Base-by-base conservation (phyloP, 2,113 vertebrate genomes). In the Xenus cinereus region DNA sequence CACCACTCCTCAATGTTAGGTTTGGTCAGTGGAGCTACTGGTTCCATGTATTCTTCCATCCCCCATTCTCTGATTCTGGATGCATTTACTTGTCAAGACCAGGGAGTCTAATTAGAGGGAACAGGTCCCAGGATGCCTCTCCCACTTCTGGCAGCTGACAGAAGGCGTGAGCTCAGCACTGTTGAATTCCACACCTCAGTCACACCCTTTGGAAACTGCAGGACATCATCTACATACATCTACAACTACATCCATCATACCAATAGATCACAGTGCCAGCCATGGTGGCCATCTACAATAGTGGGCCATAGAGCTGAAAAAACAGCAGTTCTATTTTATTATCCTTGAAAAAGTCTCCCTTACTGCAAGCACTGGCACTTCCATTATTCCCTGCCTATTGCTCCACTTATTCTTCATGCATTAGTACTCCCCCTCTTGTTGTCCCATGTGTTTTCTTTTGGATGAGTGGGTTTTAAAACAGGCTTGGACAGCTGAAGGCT, bases 71-170 rank as follows among this genome's bases (percentile, higher is more conserved):
- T 24, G 33, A 9, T 20, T 67, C 74, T 90, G 79, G 91, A 94
- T 39, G 78, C 77, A 73, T 73, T 84, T 79, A 79, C 95, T 94
- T 93, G 95, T 81, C 93, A 93, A 89, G 94, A 78, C 87, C 93
- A 89, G 45, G 95, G 91, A 97, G 82, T 28, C 32, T 91, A 95
- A 97, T 94, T 93, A 89, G 75, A 93, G 50, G 90, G 79, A 94
- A 67, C 91, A 93, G 83, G 87, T 95, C 94, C 80, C 95, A 93
- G 80, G 91, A 93, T 59, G 86, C 91, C 89, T 94, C 68, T 93
- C 93, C 78, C 85, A 84, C 84, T 84, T 41, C 84, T 95, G 95
- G 94, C 95, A 94, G 59, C 83, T 89, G 92, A 80, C 84, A 93
- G 87, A 81, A 92, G 93, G 57, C 64, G 89, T 95, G 94, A 91